Conservation (phyloP, 2,113 vertebrate genomes). For the Neolamprologus hecqui region DNA sequence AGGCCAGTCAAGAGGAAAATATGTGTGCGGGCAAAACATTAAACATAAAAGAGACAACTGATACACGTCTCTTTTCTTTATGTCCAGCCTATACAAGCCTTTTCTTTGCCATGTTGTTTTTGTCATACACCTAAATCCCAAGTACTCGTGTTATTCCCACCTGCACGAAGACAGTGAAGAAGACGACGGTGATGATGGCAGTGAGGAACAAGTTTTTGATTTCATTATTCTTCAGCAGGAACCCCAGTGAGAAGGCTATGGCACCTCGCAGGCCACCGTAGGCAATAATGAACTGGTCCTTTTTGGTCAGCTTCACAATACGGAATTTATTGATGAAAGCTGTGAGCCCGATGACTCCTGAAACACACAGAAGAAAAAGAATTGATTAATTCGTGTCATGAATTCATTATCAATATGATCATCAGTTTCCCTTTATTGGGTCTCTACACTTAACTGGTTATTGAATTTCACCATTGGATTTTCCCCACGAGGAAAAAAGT, state of each 20-base stretch:
- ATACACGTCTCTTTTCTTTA: background rate
- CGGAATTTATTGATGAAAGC: conserved; percentile 94
- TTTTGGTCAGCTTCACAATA: conserved; percentile 87
- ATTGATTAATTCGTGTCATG: rapidly evolving
- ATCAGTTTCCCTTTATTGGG: background rate
- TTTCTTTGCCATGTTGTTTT: background rate
- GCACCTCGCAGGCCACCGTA: conserved; percentile 93
- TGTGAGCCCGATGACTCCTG: conserved; percentile 89
- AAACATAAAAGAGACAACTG: background rate
- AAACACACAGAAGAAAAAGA: background rate
- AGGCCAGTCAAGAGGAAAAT: background rate
- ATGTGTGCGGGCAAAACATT: rapidly evolving
- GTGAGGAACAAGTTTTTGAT: conserved; percentile 92
- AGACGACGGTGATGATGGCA: conserved; percentile 94
- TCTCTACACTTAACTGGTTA: background rate
- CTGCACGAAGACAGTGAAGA: conserved; percentile 98
- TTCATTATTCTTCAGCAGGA: conserved; percentile 74
- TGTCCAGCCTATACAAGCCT: rapidly evolving
- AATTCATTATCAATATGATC: background rate
- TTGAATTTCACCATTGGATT: background rate
- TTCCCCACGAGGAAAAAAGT: rapidly evolving
- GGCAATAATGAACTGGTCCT: conserved; percentile 97
- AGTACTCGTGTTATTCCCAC: conserved; percentile 52
- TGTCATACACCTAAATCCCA: background rate
- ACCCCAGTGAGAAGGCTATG: conserved; percentile 91